Evolutionary conservation across 2,113 vertebrate genomes (phyloP).

Genomic region (Amblyopsis rosae): DNA sequence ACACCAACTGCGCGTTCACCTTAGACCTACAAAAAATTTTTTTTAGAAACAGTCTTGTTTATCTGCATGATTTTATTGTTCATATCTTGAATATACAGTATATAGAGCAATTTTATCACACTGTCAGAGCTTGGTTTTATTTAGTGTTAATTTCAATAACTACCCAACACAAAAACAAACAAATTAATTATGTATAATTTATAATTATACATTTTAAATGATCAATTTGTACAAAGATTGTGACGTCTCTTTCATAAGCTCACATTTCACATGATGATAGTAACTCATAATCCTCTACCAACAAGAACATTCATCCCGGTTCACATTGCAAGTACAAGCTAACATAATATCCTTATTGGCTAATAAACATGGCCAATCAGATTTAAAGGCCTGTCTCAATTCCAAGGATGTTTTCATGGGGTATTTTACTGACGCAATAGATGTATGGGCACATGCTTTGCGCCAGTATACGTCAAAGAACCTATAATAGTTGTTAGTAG

Average conservation of each 20-base stretch:
- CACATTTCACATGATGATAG: not conserved
- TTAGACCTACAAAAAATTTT: too few relatives aligned
- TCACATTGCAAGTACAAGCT: not conserved
- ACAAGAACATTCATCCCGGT: not conserved
- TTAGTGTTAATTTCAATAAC: not conserved
- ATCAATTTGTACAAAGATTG: not conserved
- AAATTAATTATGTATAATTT: not conserved
- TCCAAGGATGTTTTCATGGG: slow-evolving; percentile 32
- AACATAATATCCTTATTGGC: slow-evolving; percentile 44
- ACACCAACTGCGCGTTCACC: too few relatives aligned
- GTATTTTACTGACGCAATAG: slow-evolving; percentile 6
- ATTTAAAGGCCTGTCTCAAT: slow-evolving; percentile 37
- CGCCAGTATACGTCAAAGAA: not conserved
- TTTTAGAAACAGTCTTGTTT: too few relatives aligned
- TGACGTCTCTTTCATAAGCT: not conserved
- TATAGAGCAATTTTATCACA: too few relatives aligned
- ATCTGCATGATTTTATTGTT: too few relatives aligned
- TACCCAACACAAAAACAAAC: not conserved
- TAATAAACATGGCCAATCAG: slow-evolving; percentile 43
- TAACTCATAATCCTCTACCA: slow-evolving; percentile 27
- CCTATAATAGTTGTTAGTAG: slow-evolving; percentile 4
- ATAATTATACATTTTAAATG: not conserved
- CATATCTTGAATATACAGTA: too few relatives aligned
- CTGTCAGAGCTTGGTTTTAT: too few relatives aligned
- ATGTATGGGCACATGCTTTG: not conserved